These are phyloP conservation scores for Leucoraja ocellata DNA, from an alignment of 2,797 vertebrate species.

Conservation along the genomic window DNA sequence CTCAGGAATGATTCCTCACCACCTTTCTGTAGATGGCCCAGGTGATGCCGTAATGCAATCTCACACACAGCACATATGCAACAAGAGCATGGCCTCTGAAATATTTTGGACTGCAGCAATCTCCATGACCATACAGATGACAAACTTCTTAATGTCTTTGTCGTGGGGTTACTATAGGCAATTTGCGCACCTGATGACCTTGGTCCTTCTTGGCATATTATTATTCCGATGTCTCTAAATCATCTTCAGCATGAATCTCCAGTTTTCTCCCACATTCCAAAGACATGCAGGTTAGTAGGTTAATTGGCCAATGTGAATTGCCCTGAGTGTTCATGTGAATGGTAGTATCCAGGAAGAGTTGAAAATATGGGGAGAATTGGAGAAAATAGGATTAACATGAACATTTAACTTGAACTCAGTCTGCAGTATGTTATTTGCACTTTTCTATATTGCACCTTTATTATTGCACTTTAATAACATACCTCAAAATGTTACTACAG, in stretches of 20 bases:
- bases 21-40: slow-evolving; percentile 94
- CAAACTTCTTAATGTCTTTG: slow-evolving; percentile 96
- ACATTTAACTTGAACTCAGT: too few relatives aligned
- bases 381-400: too few relatives aligned
- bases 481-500: too few relatives aligned
- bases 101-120: slow-evolving; percentile 84
- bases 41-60: slow-evolving; percentile 89
- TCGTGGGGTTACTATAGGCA: slow-evolving; percentile 91
- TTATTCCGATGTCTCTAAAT: slow-evolving; percentile 93
- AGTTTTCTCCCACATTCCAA: too few relatives aligned
- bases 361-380: too few relatives aligned
- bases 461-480: too few relatives aligned
- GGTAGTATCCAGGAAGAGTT: too few relatives aligned
- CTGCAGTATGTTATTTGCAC: too few relatives aligned
- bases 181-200: slow-evolving; percentile 89
- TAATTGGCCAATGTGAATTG: too few relatives aligned
- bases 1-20: slow-evolving; percentile 82
- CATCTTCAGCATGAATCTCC: slow-evolving; percentile 42
- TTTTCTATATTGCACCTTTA: too few relatives aligned
- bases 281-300: too few relatives aligned
- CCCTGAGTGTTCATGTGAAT: too few relatives aligned
- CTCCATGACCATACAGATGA: slow-evolving; percentile 88
- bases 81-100: slow-evolving; percentile 82
- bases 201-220: slow-evolving; percentile 87
- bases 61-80: slow-evolving; percentile 86